Base-by-base conservation (phyloP, 2,797 vertebrate genomes). In the Enteromius thamalakanensis region DNA sequence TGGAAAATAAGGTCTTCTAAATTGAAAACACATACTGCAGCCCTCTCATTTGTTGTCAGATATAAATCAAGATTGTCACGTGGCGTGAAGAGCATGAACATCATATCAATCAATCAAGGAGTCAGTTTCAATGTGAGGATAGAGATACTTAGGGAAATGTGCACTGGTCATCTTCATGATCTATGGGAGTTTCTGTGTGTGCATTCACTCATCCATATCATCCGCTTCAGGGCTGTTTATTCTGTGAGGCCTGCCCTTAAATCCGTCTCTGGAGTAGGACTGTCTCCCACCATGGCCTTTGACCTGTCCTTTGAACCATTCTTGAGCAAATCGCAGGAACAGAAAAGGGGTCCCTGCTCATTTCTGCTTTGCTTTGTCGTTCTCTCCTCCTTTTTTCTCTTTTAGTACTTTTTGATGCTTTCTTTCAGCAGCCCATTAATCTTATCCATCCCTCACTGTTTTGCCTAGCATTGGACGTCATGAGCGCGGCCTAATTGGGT, bases 161-260 rank as follows among this genome's bases (percentile, higher is more conserved):
- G 23, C 51, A 70, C 64, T 42, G 23, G 69, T 60, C 55, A 71
- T 89, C 90, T 88, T 91, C 87, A 88, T 87, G 86, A 79, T 89
- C 70, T 78, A 29, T 82, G 6, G n/a, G 51, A 81, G 74, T 82
- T 85, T 75, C 40, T 74, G 32, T 74, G 55, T 79, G 21, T 3
- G 71, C 55, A 65, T 68, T 68, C 86, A 87, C 67, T 87, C 79
- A 87, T 80, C 67, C 87, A 37, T 55, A 84, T 55, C 37, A 83
- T 77, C 65, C 14, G 17, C 74, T 69, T 76, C 29, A 71, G 58
- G 72, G 58, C 53, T 74, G 69, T 84, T 84, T 83, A 76, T 82
- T 65, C 62, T 49, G 64, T 23, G 60, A 80, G 62, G 42, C 53
- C 55, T 49, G 71, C 62, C 47, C 53, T 69, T 70, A 47, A 45